phyloP scores from a whole-genome alignment of 2,888 invertebrate species.

The Caenorhabditis sp. region DNA sequence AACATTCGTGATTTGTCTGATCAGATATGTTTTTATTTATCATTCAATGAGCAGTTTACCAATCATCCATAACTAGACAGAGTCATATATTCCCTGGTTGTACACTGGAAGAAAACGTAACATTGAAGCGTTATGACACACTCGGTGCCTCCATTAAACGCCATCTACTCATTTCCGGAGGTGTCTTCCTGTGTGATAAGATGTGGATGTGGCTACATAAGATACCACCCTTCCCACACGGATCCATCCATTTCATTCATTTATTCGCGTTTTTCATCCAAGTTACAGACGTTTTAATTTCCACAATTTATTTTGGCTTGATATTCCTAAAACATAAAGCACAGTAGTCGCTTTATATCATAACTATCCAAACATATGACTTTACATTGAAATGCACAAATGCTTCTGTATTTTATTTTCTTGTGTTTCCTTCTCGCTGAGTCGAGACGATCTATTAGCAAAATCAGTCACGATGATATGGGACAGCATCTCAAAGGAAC shows the following conservation, averaged over 20 bases:
- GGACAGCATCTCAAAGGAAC: constrained; percentile 31
- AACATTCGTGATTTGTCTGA: background rate
- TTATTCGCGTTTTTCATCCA: constrained; percentile 19
- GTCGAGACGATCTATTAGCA: constrained; percentile 51
- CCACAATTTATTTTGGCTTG: too few relatives aligned
- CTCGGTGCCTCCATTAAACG: constrained; percentile 50
- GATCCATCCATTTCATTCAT: constrained; percentile 44
- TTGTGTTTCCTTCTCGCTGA: constrained; percentile 38
- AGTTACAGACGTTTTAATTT: background rate
- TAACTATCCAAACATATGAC: background rate
- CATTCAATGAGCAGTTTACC: background rate
- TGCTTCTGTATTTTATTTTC: constrained; percentile 34
- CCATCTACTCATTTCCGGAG: constrained; percentile 59
- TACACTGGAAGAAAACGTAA: constrained; percentile 46
- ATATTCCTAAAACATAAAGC: too few relatives aligned
- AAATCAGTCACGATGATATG: constrained; percentile 57
- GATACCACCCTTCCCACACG: constrained; percentile 39
- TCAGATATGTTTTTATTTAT: background rate
- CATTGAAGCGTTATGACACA: constrained; percentile 35
- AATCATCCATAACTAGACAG: constrained; percentile 16
- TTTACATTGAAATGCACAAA: constrained; percentile 19
- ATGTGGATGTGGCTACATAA: constrained; percentile 47
- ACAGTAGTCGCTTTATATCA: too few relatives aligned
- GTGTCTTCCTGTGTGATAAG: constrained; percentile 52
- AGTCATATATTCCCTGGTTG: constrained; percentile 30